Percentiles rank a stretch among this genome's conserved stretches.
phyloP scores from a whole-genome alignment of 2,797 vertebrate species.

The Helarctos malayanus region DNA sequence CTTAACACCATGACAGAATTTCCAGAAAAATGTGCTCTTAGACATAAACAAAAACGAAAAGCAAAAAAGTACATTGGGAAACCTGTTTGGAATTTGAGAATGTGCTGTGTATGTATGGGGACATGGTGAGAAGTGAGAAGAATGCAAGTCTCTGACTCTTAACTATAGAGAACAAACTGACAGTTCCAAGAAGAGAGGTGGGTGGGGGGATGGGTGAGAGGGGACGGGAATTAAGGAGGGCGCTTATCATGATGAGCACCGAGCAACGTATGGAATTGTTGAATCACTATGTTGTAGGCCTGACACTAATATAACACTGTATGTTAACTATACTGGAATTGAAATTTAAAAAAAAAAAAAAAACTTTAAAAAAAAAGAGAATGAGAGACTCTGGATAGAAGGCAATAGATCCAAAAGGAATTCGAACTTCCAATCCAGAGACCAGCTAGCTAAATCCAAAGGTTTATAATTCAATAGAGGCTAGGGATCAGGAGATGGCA shows the following conservation, averaged over 20 bases:
- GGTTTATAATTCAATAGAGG: background rate
- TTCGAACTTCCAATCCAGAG: background rate
- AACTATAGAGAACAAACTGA: background rate
- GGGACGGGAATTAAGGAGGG: background rate
- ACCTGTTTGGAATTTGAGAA: background rate
- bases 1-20: background rate
- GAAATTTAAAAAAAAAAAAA: background rate
- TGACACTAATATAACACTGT: background rate
- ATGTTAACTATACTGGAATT: background rate
- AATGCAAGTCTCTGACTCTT: background rate
- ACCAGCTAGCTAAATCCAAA: background rate
- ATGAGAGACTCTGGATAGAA: background rate
- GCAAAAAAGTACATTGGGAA: background rate
- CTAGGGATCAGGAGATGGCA: background rate
- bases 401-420: background rate
- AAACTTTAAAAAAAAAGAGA: background rate
- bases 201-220: background rate
- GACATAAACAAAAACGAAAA: background rate
- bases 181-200: background rate
- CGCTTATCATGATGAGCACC: background rate
- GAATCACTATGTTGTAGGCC: background rate
- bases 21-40: background rate
- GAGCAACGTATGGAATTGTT: background rate
- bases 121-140: background rate
- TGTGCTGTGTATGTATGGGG: background rate